phyloP scores from a whole-genome alignment of 2,888 invertebrate species.

The Acrobasis repandana region DNA sequence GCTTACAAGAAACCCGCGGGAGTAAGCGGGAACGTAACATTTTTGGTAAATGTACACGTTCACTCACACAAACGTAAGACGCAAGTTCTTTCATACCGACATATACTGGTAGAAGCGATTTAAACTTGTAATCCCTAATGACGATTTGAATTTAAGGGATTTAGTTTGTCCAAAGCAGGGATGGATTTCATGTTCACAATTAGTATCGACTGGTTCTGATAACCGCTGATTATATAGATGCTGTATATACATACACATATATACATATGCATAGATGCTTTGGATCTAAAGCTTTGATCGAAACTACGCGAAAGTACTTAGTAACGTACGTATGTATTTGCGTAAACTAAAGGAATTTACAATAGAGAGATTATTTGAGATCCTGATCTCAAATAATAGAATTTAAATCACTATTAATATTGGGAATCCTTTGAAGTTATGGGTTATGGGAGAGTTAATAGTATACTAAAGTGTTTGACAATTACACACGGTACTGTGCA shows the following conservation, averaged over 20 bases:
- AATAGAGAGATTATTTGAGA: too few species aligned
- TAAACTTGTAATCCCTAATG: conserved; percentile 80
- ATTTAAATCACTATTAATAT: too few species aligned
- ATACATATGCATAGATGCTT: not conserved
- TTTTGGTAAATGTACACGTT: conserved; percentile 77
- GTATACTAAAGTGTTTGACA: too few species aligned
- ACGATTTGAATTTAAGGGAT: conserved; percentile 78
- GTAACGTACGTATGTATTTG: too few species aligned
- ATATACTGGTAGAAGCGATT: conserved; percentile 72
- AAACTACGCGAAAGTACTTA: not conserved
- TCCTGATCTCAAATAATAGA: too few species aligned
- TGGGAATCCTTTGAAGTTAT: too few species aligned
- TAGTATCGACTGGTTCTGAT: conserved; percentile 6
- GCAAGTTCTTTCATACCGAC: conserved; percentile 57
- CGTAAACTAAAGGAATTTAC: too few species aligned
- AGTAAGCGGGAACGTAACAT: conserved; percentile 74
- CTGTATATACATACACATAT: too few species aligned
- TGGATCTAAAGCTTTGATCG: not conserved
- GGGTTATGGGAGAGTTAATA: too few species aligned
- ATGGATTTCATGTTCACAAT: conserved; percentile 25
- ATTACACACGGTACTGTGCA: too few species aligned
- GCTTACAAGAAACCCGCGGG: conserved; percentile 61
- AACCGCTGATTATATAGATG: not conserved
- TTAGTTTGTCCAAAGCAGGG: conserved; percentile 55
- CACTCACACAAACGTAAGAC: conserved; percentile 59